phyloP scores from a whole-genome alignment of 2,797 vertebrate genomes.

The Cetoscarus ocellatus region DNA sequence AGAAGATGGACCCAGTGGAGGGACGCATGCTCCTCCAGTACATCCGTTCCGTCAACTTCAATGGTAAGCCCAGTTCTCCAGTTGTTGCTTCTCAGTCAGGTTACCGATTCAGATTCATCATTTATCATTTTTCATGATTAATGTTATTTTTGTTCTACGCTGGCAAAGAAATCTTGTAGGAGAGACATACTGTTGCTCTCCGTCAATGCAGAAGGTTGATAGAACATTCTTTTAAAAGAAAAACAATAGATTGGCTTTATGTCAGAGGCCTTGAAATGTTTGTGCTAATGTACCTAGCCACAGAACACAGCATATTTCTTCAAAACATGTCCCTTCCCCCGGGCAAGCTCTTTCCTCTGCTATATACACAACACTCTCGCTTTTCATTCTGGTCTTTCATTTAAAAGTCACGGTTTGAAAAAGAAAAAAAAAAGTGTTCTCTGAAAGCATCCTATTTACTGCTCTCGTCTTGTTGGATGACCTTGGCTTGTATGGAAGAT shows the following conservation, averaged over 20 bases:
- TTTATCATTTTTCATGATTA: neutral
- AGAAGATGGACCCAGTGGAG: slow-evolving; percentile 90
- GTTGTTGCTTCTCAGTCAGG: neutral
- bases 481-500: slow-evolving; percentile 71
- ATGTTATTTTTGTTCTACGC: neutral
- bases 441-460: slow-evolving; percentile 79
- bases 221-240: slow-evolving; percentile 21
- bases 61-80: slow-evolving; percentile 82
- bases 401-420: slow-evolving; percentile 63
- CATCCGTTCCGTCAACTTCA: slow-evolving; percentile 89
- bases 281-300: slow-evolving; percentile 69
- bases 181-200: slow-evolving; percentile 11
- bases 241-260: slow-evolving; percentile 39
- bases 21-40: slow-evolving; percentile 88
- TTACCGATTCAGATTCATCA: neutral
- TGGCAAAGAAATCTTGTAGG: neutral
- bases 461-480: slow-evolving; percentile 58
- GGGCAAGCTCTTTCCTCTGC: slow-evolving; percentile 59
- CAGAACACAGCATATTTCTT: slow-evolving; percentile 58
- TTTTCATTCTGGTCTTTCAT: slow-evolving; percentile 71
- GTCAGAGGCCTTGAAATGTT: slow-evolving; percentile 63
- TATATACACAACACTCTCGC: slow-evolving; percentile 53
- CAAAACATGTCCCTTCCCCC: slow-evolving; percentile 61
- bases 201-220: slow-evolving; percentile 28
- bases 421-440: slow-evolving; percentile 58